Evolutionary conservation across 1,140 invertebrate species (phyloP).

Genomic region (Drosophila lowei): DNA sequence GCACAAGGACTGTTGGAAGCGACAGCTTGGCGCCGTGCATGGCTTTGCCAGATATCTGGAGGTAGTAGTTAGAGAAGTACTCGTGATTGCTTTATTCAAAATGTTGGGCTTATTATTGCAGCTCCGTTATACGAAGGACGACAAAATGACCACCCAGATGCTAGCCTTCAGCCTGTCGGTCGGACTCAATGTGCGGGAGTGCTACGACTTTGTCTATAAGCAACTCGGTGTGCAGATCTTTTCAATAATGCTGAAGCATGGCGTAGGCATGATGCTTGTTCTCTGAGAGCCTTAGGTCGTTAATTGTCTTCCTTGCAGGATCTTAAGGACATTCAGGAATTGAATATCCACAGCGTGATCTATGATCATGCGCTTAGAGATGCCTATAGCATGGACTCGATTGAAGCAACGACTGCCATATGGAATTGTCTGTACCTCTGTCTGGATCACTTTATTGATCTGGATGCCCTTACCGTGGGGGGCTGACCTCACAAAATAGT

Average conservation of each 20-base stretch:
- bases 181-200: conserved; percentile 62
- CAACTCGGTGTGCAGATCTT: conserved; percentile 58
- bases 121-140: conserved; percentile 29
- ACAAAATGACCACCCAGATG: conserved; percentile 44
- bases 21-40: conserved; percentile 59
- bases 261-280: conserved; percentile 23
- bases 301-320: conserved; percentile 16
- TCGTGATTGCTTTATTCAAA: not conserved
- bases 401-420: conserved; percentile 28
- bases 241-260: conserved; percentile 36
- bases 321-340: conserved; percentile 41
- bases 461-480: conserved; percentile 47
- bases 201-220: conserved; percentile 47
- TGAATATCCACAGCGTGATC: conserved; percentile 66
- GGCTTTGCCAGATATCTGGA: conserved; percentile 55
- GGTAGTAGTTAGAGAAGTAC: conserved; percentile 7
- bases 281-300: not conserved
- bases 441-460: conserved; percentile 54
- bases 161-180: conserved; percentile 53
- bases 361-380: conserved; percentile 58
- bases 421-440: conserved; percentile 67
- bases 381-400: conserved; percentile 53
- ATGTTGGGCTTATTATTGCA: conserved; percentile 5
- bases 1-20: conserved; percentile 58
- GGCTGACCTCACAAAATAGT: not conserved